Conservation (phyloP, 2,113 vertebrate genomes). For the Ondatra zibethicus region DNA sequence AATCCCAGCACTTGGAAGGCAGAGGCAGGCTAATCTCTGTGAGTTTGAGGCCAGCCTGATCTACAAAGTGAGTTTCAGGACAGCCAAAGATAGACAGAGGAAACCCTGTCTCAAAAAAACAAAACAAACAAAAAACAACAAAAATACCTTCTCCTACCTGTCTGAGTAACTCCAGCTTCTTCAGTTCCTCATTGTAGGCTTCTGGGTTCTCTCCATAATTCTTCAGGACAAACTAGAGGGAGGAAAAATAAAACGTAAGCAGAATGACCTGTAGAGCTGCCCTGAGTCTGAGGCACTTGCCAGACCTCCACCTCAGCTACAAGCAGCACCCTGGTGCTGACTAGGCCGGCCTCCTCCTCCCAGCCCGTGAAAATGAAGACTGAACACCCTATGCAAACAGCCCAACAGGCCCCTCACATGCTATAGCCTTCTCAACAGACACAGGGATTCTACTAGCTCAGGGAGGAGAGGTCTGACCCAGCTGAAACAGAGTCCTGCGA, state of each 20-base stretch:
- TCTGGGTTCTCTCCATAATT: slow-evolving; percentile 98
- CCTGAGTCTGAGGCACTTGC: not conserved
- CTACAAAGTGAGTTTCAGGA: too few relatives aligned
- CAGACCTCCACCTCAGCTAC: not conserved
- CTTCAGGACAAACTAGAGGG: slow-evolving; percentile 94
- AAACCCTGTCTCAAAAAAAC: too few relatives aligned
- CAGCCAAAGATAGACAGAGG: too few relatives aligned
- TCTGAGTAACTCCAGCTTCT: slow-evolving; percentile 95
- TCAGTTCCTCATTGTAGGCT: slow-evolving; percentile 97
- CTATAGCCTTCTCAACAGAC: not conserved
- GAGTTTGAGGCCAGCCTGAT: too few relatives aligned
- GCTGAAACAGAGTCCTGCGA: not conserved
- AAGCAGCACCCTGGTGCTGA: not conserved
- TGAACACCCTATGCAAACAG: rapidly evolving
- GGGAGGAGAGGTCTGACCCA: not conserved
- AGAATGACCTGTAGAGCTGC: too few relatives aligned
- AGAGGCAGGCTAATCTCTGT: too few relatives aligned
- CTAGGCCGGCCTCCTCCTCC: not conserved
- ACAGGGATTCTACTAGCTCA: not conserved
- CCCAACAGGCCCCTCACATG: not conserved
- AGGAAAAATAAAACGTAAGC: not conserved
- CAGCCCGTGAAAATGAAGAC: not conserved
- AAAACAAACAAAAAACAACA: too few relatives aligned
- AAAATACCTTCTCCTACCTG: slow-evolving; percentile 87
- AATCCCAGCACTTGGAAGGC: too few relatives aligned